phyloP scores from a whole-genome alignment of 2,888 invertebrate species.

The Limnephilus rhombicus region DNA sequence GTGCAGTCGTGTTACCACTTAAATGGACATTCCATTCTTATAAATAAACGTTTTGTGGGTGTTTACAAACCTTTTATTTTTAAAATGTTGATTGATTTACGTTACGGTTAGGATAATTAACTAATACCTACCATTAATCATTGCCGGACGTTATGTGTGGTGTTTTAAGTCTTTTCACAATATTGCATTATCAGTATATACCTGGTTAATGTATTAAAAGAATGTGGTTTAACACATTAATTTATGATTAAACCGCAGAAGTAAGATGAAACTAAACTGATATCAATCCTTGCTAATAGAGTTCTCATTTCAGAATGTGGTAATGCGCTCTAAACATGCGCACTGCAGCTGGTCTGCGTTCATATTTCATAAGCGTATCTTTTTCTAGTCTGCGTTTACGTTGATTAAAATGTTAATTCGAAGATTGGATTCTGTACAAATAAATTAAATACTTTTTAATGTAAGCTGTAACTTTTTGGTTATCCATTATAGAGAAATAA shows the following conservation, averaged over 20 bases:
- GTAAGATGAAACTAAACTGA: neutral
- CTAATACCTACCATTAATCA: constrained; percentile 1
- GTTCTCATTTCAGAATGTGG: neutral
- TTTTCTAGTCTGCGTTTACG: neutral
- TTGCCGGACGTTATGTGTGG: neutral
- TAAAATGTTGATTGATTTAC: neutral
- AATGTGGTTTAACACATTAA: neutral
- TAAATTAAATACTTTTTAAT: too few species aligned
- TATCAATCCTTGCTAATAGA: neutral
- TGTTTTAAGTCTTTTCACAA: neutral
- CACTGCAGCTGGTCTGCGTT: neutral
- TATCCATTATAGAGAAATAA: too few species aligned
- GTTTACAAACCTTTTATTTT: neutral
- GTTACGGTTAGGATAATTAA: neutral
- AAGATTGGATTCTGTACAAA: neutral
- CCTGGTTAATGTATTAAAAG: neutral
- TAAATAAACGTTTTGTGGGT: neutral
- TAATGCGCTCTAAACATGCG: neutral
- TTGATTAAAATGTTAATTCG: neutral
- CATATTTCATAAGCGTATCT: neutral
- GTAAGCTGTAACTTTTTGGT: too few species aligned
- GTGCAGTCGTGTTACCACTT: neutral
- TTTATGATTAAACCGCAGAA: neutral
- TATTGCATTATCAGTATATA: neutral
- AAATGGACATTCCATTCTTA: neutral